Base-by-base conservation (phyloP, 2,113 vertebrate genomes). In the Cinclus cinclus region DNA sequence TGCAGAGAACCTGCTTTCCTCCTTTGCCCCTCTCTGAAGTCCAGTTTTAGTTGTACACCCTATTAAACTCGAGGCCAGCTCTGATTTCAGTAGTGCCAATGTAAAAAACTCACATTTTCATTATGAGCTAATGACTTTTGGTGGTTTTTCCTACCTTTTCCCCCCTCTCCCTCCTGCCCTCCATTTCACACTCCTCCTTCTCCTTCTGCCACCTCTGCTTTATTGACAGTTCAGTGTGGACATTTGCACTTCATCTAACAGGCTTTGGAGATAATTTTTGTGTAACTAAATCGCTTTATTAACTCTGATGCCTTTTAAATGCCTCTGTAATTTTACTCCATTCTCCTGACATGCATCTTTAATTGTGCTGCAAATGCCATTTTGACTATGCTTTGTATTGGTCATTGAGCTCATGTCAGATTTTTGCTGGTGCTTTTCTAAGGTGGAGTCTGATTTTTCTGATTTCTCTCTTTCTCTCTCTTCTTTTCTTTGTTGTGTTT, bases 351-450 rank as follows among this genome's bases (percentile, higher is more conserved):
- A 52, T 80, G 37, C 41, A 69, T 41, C 89, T 95, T 79, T 87
- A 92, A 95, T 92, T 96, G 87, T 80, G 58, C 79, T 80, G 47
- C 69, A 93, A 94, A 90, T 95, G 33, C 55, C 65, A 78, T 78
- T 91, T 90, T 13, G 2, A 22, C 17, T 53, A 39, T 46, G 30
- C 25, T 93, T 93, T 80, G 11, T 85, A 25, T 80, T 2, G 1
- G 58, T 77, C 60, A 12, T 7, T 35, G 64, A 92, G 17, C 31
- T 94, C 53, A 35, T 55, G 68, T 62, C 13, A 42, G 28, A 65
- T 89, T 90, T 88, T 91, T 53, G 9, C 59, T 77, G 28, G 13
- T 4, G 11, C 35, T 88, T 89, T 69, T 78, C 56, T 75, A 75
- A 94, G 13, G 50, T 65, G 59, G 24, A 60, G 39, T 64, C 91